Conservation (phyloP, 2,888 invertebrate species). For the Acrobasis consociella region DNA sequence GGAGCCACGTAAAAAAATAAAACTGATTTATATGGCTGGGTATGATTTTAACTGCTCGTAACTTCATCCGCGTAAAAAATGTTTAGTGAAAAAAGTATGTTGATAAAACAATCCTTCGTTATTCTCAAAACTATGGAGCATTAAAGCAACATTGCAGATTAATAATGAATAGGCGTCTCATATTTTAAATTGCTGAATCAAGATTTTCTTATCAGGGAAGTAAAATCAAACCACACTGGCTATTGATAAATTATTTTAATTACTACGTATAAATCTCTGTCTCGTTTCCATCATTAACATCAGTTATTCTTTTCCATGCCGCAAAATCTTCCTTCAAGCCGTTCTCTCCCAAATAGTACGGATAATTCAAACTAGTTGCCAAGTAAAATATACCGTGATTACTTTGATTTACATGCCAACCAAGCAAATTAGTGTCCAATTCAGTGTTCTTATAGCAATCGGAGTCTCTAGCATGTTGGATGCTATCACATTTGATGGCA, state of each 20-base stretch:
- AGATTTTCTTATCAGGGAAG: too few relatives aligned
- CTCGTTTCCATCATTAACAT: constrained; percentile 61
- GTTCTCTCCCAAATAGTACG: constrained; percentile 63
- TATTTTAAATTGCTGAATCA: too few relatives aligned
- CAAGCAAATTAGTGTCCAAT: constrained; percentile 58
- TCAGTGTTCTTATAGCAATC: constrained; percentile 56
- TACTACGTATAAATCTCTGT: constrained; percentile 62
- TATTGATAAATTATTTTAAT: constrained; percentile 24
- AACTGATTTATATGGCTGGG: neutral
- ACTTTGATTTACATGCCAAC: constrained; percentile 49
- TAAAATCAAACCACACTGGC: too few relatives aligned
- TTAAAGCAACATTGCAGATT: too few relatives aligned
- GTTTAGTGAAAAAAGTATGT: too few relatives aligned
- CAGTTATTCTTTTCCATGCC: constrained; percentile 59
- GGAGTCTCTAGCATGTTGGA: constrained; percentile 68
- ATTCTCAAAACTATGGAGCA: too few relatives aligned
- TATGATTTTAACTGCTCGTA: neutral
- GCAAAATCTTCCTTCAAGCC: constrained; percentile 61
- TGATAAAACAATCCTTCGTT: too few relatives aligned
- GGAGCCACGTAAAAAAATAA: neutral
- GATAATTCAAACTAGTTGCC: constrained; percentile 60
- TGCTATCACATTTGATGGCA: constrained; percentile 57
- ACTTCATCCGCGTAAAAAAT: neutral
- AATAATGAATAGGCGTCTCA: too few relatives aligned
- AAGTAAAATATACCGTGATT: constrained; percentile 66